Base-by-base conservation (phyloP, 2,113 vertebrate species). In the Perca flavescens region DNA sequence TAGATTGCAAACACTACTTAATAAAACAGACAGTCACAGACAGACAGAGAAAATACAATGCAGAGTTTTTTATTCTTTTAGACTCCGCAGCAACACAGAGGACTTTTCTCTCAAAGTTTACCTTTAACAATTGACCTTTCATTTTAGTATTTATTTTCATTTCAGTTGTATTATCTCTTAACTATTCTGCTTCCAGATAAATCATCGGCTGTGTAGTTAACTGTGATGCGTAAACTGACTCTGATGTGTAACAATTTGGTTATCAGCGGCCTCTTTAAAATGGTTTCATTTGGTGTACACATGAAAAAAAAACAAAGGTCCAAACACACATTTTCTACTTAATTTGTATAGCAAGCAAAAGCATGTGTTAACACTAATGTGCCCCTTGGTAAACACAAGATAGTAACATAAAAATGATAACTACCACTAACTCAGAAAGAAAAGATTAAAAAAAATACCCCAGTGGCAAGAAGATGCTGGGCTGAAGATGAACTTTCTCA, bases 401-500 rank as follows among this genome's bases (percentile, higher is more conserved):
- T 50, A 40, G 36, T 31, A 74, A 52, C 21, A 17, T 62, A 36
- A 53, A 36, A 21, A 70, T 56, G 3, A 62, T 16, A 28, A 34
- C 60, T 5, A 0, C 8, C 22, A 22, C 5, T 3, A 63, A 25
- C 22, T 28, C 11, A 61, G 31, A 54, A 43, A 65, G 7, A 67
- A 46, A 62, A 56, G 22, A 19, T 43, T 43, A 0, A 43, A 21
- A 16, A 21, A 36, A 31, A 21, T 31, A 2, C 13, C 17, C 53
- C 60, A 1, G 2, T 52, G 64, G 47, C 53, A 34, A 40, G 13
- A 73, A 79, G 34, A 54, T 77, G 15, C 79, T 76, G 63, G 50
- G 68, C 57, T 28, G 17, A 69, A 74, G 25, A 70, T 81, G 34
- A 56, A 84, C 64, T 80, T 79, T 47, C 69, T 66, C 54, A 68